phyloP scores from a whole-genome alignment of 2,888 invertebrate species.

The Papilio demoleus region DNA sequence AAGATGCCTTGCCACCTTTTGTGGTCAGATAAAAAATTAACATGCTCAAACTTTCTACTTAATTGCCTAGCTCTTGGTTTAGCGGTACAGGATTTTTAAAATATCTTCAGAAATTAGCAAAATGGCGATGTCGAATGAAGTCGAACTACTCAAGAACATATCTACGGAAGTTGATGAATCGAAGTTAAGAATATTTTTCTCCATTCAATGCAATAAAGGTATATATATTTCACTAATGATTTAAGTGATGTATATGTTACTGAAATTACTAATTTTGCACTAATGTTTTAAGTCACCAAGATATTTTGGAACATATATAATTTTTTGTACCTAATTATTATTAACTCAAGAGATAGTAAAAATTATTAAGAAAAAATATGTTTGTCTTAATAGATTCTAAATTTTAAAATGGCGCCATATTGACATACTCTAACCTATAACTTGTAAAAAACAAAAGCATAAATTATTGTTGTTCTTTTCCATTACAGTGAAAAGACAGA shows the following conservation, averaged over 20 bases:
- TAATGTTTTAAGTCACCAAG: background rate
- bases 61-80: too few species aligned
- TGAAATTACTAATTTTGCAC: background rate
- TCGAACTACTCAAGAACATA: slow-evolving; percentile 62
- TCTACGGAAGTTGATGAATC: slow-evolving; percentile 65
- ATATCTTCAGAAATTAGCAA: slow-evolving; percentile 39
- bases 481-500: too few species aligned
- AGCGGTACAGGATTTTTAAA: background rate
- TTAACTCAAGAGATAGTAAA: too few species aligned
- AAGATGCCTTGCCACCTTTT: background rate
- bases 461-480: background rate
- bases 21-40: background rate
- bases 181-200: slow-evolving; percentile 62
- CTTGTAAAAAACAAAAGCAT: slow-evolving; percentile 7
- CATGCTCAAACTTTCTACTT: background rate
- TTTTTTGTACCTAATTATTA: too few species aligned
- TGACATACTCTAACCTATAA: too few species aligned
- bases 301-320: background rate
- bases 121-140: slow-evolving; percentile 62
- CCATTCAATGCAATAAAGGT: slow-evolving; percentile 72
- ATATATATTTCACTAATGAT: slow-evolving; percentile 41
- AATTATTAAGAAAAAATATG: background rate
- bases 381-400: background rate
- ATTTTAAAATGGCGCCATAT: slow-evolving; percentile 2
- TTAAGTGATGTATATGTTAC: background rate